Evolutionary conservation across 2,888 invertebrate species (phyloP).

Genomic region (Automeris io): DNA sequence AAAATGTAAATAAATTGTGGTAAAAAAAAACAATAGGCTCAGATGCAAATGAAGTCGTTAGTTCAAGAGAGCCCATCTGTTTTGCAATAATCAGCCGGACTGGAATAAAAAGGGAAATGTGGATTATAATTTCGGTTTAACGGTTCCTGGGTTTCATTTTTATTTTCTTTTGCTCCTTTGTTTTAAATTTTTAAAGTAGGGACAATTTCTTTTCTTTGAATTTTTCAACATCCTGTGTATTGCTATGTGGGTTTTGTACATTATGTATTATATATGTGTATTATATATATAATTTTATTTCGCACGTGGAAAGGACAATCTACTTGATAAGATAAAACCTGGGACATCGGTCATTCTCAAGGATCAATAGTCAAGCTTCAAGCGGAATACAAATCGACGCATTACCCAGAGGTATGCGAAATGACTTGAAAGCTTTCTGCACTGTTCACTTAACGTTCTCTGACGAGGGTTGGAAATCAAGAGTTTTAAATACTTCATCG

Average conservation of each 20-base stretch:
- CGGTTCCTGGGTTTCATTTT: neutral
- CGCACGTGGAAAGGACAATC: too few species aligned
- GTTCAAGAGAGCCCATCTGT: conserved; percentile 7
- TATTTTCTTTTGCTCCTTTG: neutral
- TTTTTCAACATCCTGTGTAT: neutral
- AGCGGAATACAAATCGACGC: conserved; percentile 7
- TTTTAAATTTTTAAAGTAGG: neutral
- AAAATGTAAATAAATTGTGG: too few species aligned
- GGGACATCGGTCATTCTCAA: neutral
- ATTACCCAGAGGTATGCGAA: conserved; percentile 4
- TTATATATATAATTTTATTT: too few species aligned
- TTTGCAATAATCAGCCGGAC: conserved; percentile 6
- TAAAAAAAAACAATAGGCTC: too few species aligned
- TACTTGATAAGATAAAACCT: conserved; percentile 2
- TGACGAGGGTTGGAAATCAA: too few species aligned
- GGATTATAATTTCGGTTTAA: neutral
- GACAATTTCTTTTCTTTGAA: neutral
- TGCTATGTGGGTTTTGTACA: too few species aligned
- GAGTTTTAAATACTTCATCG: too few species aligned
- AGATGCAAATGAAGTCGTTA: conserved; percentile 15
- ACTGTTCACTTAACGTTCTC: neutral
- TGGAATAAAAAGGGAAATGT: conserved; percentile 4
- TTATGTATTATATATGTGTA: too few species aligned
- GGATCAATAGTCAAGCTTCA: neutral
- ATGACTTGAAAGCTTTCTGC: conserved; percentile 6